These are phyloP conservation scores for Vanessa atalanta DNA, from an alignment of 1,140 invertebrate species.

Conservation along the genomic window DNA sequence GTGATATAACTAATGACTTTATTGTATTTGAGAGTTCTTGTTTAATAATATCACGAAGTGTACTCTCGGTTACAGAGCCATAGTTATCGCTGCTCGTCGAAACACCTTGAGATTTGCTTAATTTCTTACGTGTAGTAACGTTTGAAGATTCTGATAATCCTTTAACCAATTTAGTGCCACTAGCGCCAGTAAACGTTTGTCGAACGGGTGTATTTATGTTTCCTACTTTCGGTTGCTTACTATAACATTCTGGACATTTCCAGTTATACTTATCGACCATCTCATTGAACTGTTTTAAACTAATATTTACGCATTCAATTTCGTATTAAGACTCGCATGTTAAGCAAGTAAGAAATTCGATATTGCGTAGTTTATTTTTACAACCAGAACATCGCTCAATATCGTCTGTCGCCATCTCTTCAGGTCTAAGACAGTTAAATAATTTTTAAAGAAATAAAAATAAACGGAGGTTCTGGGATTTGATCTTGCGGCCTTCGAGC, in stretches of 20 bases:
- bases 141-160: conserved; percentile 8
- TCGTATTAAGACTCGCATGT: conserved; percentile 7
- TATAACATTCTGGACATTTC: conserved; percentile 32
- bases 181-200: neutral
- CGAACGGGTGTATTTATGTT: conserved; percentile 30
- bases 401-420: conserved; percentile 1
- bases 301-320: conserved; percentile 14
- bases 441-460: conserved; percentile 1
- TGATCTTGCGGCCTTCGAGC: neutral
- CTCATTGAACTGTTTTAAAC: conserved; percentile 1
- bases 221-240: conserved; percentile 27
- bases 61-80: conserved; percentile 5
- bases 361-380: conserved; percentile 7
- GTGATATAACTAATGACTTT: neutral
- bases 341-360: conserved; percentile 17
- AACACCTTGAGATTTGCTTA: neutral
- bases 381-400: conserved; percentile 14
- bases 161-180: neutral
- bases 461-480: neutral
- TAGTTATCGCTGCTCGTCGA: neutral
- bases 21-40: neutral
- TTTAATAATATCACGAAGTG: conserved; percentile 2
- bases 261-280: conserved; percentile 13
- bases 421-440: conserved; percentile 4
- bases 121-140: neutral